Conservation (phyloP, 1,140 invertebrate genomes). For the Atta colombica region DNA sequence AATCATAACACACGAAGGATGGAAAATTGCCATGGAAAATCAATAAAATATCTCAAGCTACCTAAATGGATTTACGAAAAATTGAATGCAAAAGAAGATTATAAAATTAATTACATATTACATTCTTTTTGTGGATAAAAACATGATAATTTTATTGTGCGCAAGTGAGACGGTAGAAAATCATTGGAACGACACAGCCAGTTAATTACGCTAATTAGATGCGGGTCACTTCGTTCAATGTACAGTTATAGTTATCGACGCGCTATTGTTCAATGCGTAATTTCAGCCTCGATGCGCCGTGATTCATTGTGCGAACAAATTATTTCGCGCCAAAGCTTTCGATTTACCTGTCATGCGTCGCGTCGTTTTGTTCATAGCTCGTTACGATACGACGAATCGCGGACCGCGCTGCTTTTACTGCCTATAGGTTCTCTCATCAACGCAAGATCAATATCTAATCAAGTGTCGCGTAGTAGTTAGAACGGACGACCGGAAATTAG, state of each 20-base stretch:
- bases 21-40: not conserved
- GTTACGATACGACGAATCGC: constrained; percentile 46
- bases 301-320: constrained; percentile 76
- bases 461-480: constrained; percentile 36
- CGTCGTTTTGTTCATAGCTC: constrained; percentile 67
- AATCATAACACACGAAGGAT: not conserved
- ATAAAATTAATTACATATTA: not conserved
- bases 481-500: constrained; percentile 31
- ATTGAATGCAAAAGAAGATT: not conserved
- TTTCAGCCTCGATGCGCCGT: constrained; percentile 69
- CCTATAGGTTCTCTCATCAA: constrained; percentile 61
- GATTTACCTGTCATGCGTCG: constrained; percentile 64
- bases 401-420: constrained; percentile 67
- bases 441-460: constrained; percentile 70
- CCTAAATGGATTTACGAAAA: not conserved
- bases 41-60: not conserved
- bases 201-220: constrained; percentile 72
- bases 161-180: constrained; percentile 41
- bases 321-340: constrained; percentile 70
- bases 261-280: constrained; percentile 75
- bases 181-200: constrained; percentile 45
- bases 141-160: constrained; percentile 41
- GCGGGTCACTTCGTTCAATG: constrained; percentile 59
- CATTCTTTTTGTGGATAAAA: constrained; percentile 10
- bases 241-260: constrained; percentile 72